These are phyloP conservation scores for Epinotia demarniana DNA, from an alignment of 2,888 invertebrate genomes.

Conservation along the genomic window DNA sequence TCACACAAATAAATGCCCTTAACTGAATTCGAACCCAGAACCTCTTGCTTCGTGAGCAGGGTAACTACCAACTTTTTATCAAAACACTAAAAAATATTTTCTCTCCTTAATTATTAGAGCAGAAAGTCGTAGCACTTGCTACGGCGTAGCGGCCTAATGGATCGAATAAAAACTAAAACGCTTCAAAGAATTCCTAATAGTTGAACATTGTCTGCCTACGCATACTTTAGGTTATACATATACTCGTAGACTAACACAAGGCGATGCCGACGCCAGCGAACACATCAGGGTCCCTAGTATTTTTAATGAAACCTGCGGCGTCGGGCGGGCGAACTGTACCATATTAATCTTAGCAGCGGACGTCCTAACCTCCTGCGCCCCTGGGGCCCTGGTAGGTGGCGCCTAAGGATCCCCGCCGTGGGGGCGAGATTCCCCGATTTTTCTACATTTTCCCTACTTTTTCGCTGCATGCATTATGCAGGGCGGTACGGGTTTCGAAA, in stretches of 20 bases:
- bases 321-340: conserved; percentile 74
- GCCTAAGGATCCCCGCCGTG: conserved; percentile 70
- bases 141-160: conserved; percentile 41
- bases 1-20: too few relatives aligned
- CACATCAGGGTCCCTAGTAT: conserved; percentile 71
- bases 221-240: conserved; percentile 23
- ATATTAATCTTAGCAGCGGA: conserved; percentile 81
- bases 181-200: conserved; percentile 29
- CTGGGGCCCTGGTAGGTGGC: conserved; percentile 77
- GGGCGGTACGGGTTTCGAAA: conserved; percentile 66
- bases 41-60: too few relatives aligned
- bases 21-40: too few relatives aligned
- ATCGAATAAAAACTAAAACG: conserved; percentile 23
- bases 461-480: conserved; percentile 79
- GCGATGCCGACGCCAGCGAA: conserved; percentile 56
- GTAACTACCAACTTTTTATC: too few relatives aligned
- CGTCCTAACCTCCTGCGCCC: conserved; percentile 68
- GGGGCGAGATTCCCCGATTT: conserved; percentile 73
- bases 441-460: conserved; percentile 71
- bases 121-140: conserved; percentile 37
- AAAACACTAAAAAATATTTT: too few relatives aligned
- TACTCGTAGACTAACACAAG: conserved; percentile 53
- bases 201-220: neutral
- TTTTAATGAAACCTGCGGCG: conserved; percentile 82
- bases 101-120: neutral